Evolutionary conservation across 2,888 invertebrate genomes (phyloP), one percentile per base, ranked within the genome.

Genomic region (Chorisops tibialis): DNA sequence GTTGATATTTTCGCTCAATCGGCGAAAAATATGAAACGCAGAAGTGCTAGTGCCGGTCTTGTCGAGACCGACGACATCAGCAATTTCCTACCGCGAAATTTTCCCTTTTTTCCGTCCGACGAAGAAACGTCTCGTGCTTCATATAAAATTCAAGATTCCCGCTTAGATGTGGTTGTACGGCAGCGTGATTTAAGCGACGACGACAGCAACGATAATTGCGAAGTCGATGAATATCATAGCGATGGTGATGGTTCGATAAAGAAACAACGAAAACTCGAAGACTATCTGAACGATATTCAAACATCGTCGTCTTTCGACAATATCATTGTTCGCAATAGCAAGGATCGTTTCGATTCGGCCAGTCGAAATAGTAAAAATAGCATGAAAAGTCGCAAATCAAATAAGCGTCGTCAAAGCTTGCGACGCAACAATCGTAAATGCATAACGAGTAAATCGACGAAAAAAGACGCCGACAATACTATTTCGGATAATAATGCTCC

Each of bases 21-120:
- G 49, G 65, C 58, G 35, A 72, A 72, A n/a, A 70, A 70, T 43
- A 69, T 72, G 66, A 73, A 74, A 61, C 68, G 77, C 9, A 71
- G 78, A 11, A 72, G 71, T 50, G 74, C 71, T 1, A 77, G 70
- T 65, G 74, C 73, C 2, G 75, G 71, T 51, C 67, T 79, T 3
- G 45, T 56, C 12, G 75, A 77, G 68, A 73, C 76, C 1, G 70
- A 70, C 6, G 74, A 77, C 58, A 73, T 78, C 1, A 74, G 71
- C 7, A 72, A 74, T 56, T 75, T 79, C 47, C 66, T 79, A 52
- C 59, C 68, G 5, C 67, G 66, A 19, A 77, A 77, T 65, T 67
- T 79, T 52, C 78, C 79, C 7, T 78, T 79, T 60, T 74, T 77
- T 2, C 74, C 78, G 1, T 78, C 78, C 0, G 79, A 78, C 49